These are phyloP conservation scores for Campoplex nolae DNA, from an alignment of 2,888 invertebrate species.

Conservation along the genomic window DNA sequence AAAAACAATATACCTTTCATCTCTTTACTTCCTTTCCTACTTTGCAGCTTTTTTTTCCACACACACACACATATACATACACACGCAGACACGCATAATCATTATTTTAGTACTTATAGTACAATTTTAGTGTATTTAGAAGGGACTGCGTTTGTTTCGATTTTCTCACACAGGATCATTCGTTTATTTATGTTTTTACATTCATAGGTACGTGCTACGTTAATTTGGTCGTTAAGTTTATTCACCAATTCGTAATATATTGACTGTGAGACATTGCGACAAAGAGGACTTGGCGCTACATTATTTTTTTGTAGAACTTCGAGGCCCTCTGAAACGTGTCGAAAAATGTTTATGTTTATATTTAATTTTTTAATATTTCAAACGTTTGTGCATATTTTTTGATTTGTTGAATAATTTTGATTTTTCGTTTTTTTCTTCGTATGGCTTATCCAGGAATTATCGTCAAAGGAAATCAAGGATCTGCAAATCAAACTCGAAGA, in stretches of 20 bases:
- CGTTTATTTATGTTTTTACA: conserved; percentile 22
- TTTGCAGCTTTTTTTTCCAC: conserved; percentile 76
- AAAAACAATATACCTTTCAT: conserved; percentile 72
- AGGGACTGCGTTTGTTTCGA: conserved; percentile 55
- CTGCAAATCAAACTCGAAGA: conserved; percentile 78
- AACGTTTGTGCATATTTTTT: background rate
- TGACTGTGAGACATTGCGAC: conserved; percentile 9
- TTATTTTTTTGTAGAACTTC: conserved; percentile 18
- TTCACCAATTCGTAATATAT: background rate
- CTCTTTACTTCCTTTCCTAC: conserved; percentile 72
- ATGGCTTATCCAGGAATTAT: conserved; percentile 76
- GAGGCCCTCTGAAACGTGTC: background rate
- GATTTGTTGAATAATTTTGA: conserved; percentile 36
- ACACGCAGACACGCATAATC: conserved; percentile 54
- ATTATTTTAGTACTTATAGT: conserved; percentile 47
- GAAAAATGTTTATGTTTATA: conserved; percentile 14
- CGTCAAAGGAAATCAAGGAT: conserved; percentile 77
- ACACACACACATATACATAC: conserved; percentile 49
- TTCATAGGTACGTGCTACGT: conserved; percentile 33
- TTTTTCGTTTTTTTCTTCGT: conserved; percentile 33
- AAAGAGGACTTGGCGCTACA: conserved; percentile 33
- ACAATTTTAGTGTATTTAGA: conserved; percentile 56
- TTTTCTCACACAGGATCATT: conserved; percentile 26
- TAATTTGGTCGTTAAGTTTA: background rate
- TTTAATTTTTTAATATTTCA: background rate